Conservation (phyloP, 2,888 invertebrate genomes). For the Leptinotarsa juncta region DNA sequence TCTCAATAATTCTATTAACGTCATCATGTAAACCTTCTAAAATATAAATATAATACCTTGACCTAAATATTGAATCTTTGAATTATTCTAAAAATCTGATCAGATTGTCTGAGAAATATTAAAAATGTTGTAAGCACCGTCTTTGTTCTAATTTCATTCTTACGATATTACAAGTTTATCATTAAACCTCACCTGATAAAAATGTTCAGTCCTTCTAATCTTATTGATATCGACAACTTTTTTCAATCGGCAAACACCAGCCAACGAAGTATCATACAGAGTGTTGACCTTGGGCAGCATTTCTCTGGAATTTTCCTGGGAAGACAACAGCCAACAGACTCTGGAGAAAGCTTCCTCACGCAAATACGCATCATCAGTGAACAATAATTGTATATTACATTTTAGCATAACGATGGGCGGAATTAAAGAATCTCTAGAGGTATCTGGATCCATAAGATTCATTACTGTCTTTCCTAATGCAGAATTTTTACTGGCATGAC, state of each 20-base stretch:
- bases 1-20: no score
- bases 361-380: constrained; percentile 61
- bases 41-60: no score
- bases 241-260: constrained; percentile 64
- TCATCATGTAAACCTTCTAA: no score
- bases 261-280: constrained; percentile 66
- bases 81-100: no score
- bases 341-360: constrained; percentile 69
- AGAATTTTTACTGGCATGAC: constrained; percentile 69
- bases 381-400: constrained; percentile 68
- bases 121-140: background rate
- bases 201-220: constrained; percentile 57
- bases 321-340: constrained; percentile 67
- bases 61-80: no score
- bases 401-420: constrained; percentile 69
- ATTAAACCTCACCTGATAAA: constrained; percentile 61
- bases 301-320: constrained; percentile 63
- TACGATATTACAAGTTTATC: no score
- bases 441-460: constrained; percentile 74
- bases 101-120: no score
- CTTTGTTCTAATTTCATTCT: background rate
- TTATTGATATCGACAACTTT: constrained; percentile 60
- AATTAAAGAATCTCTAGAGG: constrained; percentile 71
- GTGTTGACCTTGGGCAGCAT: constrained; percentile 67
- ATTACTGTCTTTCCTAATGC: constrained; percentile 72